Base-by-base conservation (phyloP, 1,140 invertebrate species). In the Elymnias hypermnestra region DNA sequence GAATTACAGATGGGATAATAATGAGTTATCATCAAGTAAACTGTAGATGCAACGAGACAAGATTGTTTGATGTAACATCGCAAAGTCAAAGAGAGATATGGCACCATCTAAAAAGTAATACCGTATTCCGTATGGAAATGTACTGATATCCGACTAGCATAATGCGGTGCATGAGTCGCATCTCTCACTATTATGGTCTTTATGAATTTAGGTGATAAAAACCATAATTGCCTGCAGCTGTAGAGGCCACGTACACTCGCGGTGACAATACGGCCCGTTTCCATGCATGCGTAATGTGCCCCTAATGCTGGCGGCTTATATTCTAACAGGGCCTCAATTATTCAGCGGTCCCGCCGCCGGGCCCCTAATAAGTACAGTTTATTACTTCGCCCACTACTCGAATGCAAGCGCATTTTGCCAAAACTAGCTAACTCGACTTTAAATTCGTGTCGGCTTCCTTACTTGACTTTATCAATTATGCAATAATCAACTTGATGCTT, bases 231-330 rank as follows among this genome's bases (percentile, higher is more conserved):
- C 10, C 4, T 15, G 8, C 1, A 2, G 18, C 9, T 2, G 19
- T 31, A 53, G 25, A 29, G 41, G 29, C 23, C 12, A 33, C 36
- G 44, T n/a, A 35, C 14, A 31, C 44, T 37, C 45, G 36, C 47
- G 52, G 52, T 38, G 52, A 48, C 45, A 48, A 48, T 48, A 41
- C 52, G 43, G 26, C 39, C 41, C 5, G 33, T 19, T 40, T 45
- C 42, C 47, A 51, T 56, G 53, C 53, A 56, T 56, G 47, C 53
- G 53, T 56, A 51, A 56, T 56, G 47, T 54, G 9, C 17, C 41
- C 25, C 43, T 53, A 53, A 53, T 53, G 43, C 43, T 19, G 38
- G 45, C 41, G 47, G 53, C 53, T 56, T 47, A 50, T 44, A 45
- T 41, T 46, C 43, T 53, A 45, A 38, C 33, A 31, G 47, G 22